Evolutionary conservation across 2,888 invertebrate genomes (phyloP).

Genomic region (Catonia carolina): DNA sequence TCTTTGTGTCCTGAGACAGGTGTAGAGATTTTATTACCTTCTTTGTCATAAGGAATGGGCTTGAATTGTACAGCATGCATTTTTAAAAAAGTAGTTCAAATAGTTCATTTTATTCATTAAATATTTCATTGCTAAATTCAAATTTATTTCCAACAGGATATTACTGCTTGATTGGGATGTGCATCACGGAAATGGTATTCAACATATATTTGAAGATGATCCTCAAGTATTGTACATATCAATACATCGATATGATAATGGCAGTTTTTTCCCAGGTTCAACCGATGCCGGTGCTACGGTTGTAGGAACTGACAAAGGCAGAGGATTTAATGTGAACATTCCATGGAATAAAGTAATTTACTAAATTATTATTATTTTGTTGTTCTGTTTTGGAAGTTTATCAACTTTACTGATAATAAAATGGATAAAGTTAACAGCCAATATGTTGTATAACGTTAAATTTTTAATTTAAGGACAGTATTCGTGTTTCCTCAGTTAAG

Average conservation of each 20-base stretch:
- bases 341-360: conserved; percentile 73
- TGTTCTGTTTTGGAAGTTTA: neutral
- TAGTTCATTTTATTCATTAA: conserved; percentile 9
- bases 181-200: conserved; percentile 92
- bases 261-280: conserved; percentile 78
- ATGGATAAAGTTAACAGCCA: too few relatives aligned
- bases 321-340: conserved; percentile 86
- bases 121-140: conserved; percentile 8
- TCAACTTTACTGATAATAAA: neutral
- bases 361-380: neutral
- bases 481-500: too few relatives aligned
- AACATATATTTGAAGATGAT: conserved; percentile 68
- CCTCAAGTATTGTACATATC: conserved; percentile 81
- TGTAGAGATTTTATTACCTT: too few relatives aligned
- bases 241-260: conserved; percentile 85
- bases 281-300: conserved; percentile 57
- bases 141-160: conserved; percentile 45
- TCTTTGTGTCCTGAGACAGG: too few relatives aligned
- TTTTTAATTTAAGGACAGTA: too few relatives aligned
- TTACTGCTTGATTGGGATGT: conserved; percentile 92
- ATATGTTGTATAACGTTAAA: too few relatives aligned
- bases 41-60: too few relatives aligned
- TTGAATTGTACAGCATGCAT: too few relatives aligned
- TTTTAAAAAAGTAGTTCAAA: neutral
- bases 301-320: conserved; percentile 59